Evolutionary conservation across 2,797 vertebrate genomes (phyloP), one percentile per base, ranked within the genome.

Genomic region (Epinephelus coioides): DNA sequence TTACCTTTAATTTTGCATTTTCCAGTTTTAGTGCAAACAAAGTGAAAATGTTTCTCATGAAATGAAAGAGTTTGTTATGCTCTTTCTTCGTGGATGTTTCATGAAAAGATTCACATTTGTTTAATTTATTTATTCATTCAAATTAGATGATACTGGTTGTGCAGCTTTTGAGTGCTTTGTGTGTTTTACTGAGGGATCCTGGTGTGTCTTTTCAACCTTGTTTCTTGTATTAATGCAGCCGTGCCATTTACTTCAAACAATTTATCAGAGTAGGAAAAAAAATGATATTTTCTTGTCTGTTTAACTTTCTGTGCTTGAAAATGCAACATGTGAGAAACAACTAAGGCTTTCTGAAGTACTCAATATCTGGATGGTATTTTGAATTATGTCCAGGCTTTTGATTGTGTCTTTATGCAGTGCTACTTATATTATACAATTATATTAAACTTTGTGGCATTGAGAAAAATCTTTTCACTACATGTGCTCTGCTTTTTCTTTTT

Each of bases 371-470:
- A 79, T 79, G 59, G 14, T 68, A 46, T 76, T 79, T 71, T 75
- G 8, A 75, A 83, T 69, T 75, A 71, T 77, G 66, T 70, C 51
- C 55, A 71, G 40, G 64, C 84, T 88, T 82, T 81, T 89, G 73
- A 79, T 61, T 86, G 71, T 91, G 69, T 84, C 69, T 73, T 73
- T 62, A 76, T 89, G 87, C 79, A 83, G 66, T 85, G 80, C 43
- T 64, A 30, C 43, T 64, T 61, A 34, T 73, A 76, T 49, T 64
- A 56, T 57, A 57, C 43, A 69, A 76, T 55, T 72, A 71, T 72
- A 91, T 81, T 89, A 91, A 92, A 91, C 34, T 67, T 50, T 71
- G 68, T 85, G 54, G 13, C 43, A 74, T 86, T 66, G 65, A 53
- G 73, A 23, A 81, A 65, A 55, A 5, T 60, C 5, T 25, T 69